These are phyloP conservation scores for Camponotus pennsylvanicus DNA, from an alignment of 1,140 invertebrate species.

Conservation along the genomic window DNA sequence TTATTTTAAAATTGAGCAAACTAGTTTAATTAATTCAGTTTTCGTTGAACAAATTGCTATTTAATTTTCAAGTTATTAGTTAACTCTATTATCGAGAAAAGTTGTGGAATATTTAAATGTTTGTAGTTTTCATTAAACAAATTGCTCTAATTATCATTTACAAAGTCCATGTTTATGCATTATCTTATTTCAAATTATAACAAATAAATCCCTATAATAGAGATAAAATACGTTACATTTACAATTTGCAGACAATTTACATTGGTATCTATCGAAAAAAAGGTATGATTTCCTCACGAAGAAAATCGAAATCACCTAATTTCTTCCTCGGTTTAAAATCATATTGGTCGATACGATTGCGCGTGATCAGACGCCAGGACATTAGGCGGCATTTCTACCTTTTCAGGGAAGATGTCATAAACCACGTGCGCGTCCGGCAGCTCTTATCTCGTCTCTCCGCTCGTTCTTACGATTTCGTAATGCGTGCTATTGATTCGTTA, in stretches of 20 bases:
- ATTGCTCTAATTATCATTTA: neutral
- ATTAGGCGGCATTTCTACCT: constrained; percentile 64
- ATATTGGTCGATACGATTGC: constrained; percentile 16
- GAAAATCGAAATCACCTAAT: constrained; percentile 1
- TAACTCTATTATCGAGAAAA: neutral
- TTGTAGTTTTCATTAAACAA: no score
- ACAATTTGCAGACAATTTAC: neutral
- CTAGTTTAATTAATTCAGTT: neutral
- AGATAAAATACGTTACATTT: neutral
- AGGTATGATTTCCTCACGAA: neutral
- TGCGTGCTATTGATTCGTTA: constrained; percentile 72
- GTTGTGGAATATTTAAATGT: neutral
- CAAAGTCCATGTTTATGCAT: neutral
- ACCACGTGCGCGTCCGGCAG: constrained; percentile 64
- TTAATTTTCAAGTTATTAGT: constrained; percentile 5
- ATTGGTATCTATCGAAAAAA: neutral
- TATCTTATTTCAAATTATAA: neutral
- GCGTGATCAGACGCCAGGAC: constrained; percentile 30
- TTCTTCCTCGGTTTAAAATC: neutral
- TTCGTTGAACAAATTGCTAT: neutral
- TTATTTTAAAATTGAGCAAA: neutral
- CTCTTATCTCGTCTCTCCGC: constrained; percentile 61
- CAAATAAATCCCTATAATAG: neutral
- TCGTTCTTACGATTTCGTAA: constrained; percentile 56
- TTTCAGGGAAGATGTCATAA: constrained; percentile 70